Base-by-base conservation (phyloP, 2,797 vertebrate species). In the Tinamus major region DNA sequence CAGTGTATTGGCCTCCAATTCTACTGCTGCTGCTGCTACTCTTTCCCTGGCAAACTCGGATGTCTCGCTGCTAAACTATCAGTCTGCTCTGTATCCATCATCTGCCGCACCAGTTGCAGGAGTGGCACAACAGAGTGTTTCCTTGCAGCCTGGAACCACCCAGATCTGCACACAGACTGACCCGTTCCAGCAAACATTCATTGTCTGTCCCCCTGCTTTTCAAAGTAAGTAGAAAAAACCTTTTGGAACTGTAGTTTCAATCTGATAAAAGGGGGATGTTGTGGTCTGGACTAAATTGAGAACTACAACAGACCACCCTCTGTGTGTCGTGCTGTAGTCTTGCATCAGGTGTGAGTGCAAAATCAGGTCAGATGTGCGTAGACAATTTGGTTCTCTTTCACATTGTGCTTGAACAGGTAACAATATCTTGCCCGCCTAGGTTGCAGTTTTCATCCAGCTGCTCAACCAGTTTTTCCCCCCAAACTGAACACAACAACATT, bases 111-210 rank as follows among this genome's bases (percentile, higher is more conserved):
- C 99, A 63, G 99, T 99, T 93, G 98, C 99, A 6, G 99, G 99
- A 72, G 98, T 99, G 87, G 97, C 98, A 51, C 99, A 99, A 84
- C 99, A 99, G 96, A 98, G 98, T 1, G 98, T 99, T 55, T 98
- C 99, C 29, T 96, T 99, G 95, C 99, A 99, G 94, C 98, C 98
- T 94, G 98, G 99, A 91, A 98, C 99, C 89, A 98, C 99, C 58
- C 99, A 99, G 97, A 98, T 99, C 94, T 99, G 99, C 83, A 96
- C 98, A 13, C 99, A 99, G 97, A 97, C 99, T 1, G 99, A 99
- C 75, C 99, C 99, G 56, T 99, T 99, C 98, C 99, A 99, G 93
- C 99, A 99, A 89, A 99, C 99, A 0, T 99, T 99, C 97, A 99
- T 99, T 51, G 99, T 99, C 18, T 99, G 99, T 91, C 99, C 99